Evolutionary conservation across 1,140 invertebrate genomes (phyloP).

Genomic region (Drosophila nebulosa): DNA sequence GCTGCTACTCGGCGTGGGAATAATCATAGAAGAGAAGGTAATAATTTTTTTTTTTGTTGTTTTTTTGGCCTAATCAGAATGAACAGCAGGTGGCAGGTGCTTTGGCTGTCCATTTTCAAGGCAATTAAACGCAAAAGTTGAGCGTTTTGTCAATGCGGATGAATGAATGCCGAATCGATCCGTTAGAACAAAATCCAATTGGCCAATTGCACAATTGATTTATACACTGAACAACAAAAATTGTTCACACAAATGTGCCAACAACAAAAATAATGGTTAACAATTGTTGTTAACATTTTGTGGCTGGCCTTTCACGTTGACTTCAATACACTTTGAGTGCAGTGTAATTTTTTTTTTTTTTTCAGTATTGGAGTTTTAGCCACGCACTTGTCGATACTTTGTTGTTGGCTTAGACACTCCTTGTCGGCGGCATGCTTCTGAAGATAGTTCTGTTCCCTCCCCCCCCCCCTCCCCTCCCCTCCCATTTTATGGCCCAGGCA

Average conservation of each 20-base stretch:
- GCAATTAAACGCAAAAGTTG: constrained; percentile 65
- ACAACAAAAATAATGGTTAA: too few relatives aligned
- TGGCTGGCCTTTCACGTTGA: not conserved
- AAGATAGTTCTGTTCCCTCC: too few relatives aligned
- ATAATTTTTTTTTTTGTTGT: not conserved
- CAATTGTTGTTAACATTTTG: not conserved
- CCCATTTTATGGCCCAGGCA: constrained; percentile 41
- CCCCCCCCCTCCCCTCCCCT: too few relatives aligned
- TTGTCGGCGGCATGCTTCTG: constrained; percentile 34
- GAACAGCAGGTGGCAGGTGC: constrained; percentile 11
- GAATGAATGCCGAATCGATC: constrained; percentile 45
- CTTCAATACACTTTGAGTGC: not conserved
- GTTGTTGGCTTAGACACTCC: not conserved
- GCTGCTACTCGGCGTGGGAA: constrained; percentile 57
- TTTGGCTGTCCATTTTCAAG: constrained; percentile 4
- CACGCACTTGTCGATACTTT: constrained; percentile 61
- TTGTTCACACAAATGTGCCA: too few relatives aligned
- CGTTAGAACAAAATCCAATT: constrained; percentile 46
- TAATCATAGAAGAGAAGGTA: constrained; percentile 26
- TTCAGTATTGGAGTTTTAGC: constrained; percentile 63
- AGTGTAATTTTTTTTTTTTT: constrained; percentile 75
- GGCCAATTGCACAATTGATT: constrained; percentile 39
- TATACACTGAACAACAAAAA: constrained; percentile 2
- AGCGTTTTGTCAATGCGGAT: constrained; percentile 63
- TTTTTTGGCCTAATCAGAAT: not conserved